Base-by-base conservation (phyloP, 1,140 invertebrate species). In the Tetramorium simillimum region DNA sequence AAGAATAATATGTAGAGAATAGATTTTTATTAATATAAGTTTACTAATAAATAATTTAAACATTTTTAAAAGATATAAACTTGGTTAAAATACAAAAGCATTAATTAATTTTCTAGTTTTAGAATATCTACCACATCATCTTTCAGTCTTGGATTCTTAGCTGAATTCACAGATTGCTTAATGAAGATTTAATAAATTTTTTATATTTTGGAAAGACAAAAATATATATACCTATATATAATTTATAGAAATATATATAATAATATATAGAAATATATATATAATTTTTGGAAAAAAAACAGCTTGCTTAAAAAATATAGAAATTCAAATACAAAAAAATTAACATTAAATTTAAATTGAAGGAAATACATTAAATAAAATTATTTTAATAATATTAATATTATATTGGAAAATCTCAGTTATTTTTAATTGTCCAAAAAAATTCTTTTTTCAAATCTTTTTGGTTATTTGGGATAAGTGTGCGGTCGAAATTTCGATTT, bases 301-400 rank as follows among this genome's bases (percentile, higher is more conserved):
- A 37, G n/a, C 4, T 67, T 67, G 7, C n/a, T 21, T 40, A 65
- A 65, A 65, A 65, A 18, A 62, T 33, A 67, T 12, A 43, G 1
- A 40, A 6, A 43, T 21, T 67, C 2, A 33, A 62, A 67, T 16
- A 18, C 2, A 40, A 37, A 65, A 65, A 65, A 65, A 37, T 12
- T 37, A 63, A 63, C 2, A 18, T 63, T 65, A 65, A n/a, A 18
- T 65, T 18, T 9, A 63, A 65, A 33, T 33, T 63, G 6, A 37
- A 65, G 7, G n/a, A 63, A 60, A 60, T 6, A 14, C 24, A 63
- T 63, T 63, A 63, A 63, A 63, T 65, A 37, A 63, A 63, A 33
- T 37, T 21, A 21, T 51, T 63, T 70, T 65, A 12, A 65, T 40
- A n/a, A 65, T 1, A n/a, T 65, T 10, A 40, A 65, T 43, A 43